Base-by-base conservation (phyloP, 2,797 vertebrate genomes). In the Esox lucius region DNA sequence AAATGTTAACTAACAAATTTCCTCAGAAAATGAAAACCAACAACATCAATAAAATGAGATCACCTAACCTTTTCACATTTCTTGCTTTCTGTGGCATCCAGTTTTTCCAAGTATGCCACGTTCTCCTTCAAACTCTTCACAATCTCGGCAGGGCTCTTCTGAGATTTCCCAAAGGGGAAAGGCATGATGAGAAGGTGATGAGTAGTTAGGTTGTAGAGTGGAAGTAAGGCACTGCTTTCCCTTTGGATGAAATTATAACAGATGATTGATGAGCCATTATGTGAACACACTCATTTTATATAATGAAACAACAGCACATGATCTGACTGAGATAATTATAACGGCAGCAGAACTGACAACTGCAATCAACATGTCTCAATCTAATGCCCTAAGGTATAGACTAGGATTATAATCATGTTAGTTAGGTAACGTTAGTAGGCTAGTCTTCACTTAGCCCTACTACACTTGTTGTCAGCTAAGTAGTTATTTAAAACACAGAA, bases 121-220 rank as follows among this genome's bases (percentile, higher is more conserved):
- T 95, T 93, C 75, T 95, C 94, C 84, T 94, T 95, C 72, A 95
- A 83, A 76, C 84, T 93, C 87, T 87, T 94, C 71, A 95, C 94
- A 49, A 94, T 95, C 71, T 95, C 94, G 46, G 92, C 94, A 15
- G 94, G 94, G 84, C 87, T 94, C 88, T 95, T 95, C 91, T 94
- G 94, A 80, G 94, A 93, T 81, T 95, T 95, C 77, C 93, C 93
- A 65, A 95, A 95, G 48, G 93, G 93, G 88, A 95, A 95, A 70
- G 94, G 94, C 94, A 95, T 95, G 91, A 62, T 90, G 91, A 83
- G 81, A 76, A 69, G 73, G 53, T 48, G 71, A 72, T 51, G 56
- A 68, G 75, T 77, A 80, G 68, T 53, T 68, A 77, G 39, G 71
- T 66, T 61, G 26, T 75, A 31, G 70, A 75, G 74, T 73, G 69